Base-by-base conservation (phyloP, 1,140 invertebrate species). In the Drosophila kepulauana region DNA sequence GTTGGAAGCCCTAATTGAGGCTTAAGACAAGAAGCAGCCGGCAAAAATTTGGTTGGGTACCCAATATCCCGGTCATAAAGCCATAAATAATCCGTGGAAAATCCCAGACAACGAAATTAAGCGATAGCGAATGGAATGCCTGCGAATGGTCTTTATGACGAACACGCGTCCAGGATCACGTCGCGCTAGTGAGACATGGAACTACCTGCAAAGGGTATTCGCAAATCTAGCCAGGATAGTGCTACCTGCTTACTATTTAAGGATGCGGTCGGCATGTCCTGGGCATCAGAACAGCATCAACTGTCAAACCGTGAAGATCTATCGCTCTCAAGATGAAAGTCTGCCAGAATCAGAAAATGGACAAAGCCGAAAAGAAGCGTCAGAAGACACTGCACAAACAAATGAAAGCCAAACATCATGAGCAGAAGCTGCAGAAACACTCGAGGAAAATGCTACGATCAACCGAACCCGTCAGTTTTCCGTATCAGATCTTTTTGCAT, bases 41-140 rank as follows among this genome's bases (percentile, higher is more conserved):
- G 41, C 30, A 10, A 15, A 10, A 10, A 10, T 38, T 3, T 25
- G 20, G 20, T 63, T 58, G 28, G 48, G 62, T 49, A 45, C 57
- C 33, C 43, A 63, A 57, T 41, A 52, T 52, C 52, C 45, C 48
- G 20, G 85, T 78, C 80, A 81, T 89, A 88, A 88, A 89, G 69
- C 85, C 85, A 88, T 88, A 88, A 87, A 88, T 43, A 66, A 48
- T 49, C 33, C 43, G 57, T 16, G 80, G 80, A 84, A 88, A 66
- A 67, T 59, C 78, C 85, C 74, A 43, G 43, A 30, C 48, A 49
- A 45, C 46, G 33, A 20, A 51, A 3, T 25, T 25, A 25, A 25
- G 20, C 20, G 20, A 25, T 25, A 25, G 30, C 45, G 3, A 5
- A 49, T 25, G 45, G 48, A 25, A 25, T 68, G 69, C 43, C 52